phyloP scores from a whole-genome alignment of 2,797 vertebrate species.

The Sciaenops ocellatus region DNA sequence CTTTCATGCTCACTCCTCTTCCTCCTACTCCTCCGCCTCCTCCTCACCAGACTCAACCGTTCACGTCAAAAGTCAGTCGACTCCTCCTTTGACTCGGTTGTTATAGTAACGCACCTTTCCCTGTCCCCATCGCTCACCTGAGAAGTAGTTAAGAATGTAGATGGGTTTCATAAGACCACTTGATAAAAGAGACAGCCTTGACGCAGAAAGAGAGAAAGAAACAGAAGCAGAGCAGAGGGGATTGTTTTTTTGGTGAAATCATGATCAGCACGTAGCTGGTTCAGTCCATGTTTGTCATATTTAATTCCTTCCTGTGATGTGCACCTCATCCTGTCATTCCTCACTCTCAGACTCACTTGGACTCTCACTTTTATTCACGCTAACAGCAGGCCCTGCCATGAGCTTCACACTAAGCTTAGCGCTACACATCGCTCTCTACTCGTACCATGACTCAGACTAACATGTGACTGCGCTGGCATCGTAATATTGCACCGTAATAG shows the following conservation, averaged over 20 bases:
- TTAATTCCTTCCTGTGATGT: constrained; percentile 4
- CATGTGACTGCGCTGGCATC: constrained; percentile 8
- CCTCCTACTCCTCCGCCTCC: constrained; percentile 57
- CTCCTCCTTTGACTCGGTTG: constrained; percentile 72
- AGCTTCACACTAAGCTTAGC: constrained; percentile 26
- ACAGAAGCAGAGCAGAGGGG: constrained; percentile 24
- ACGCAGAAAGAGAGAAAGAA: constrained; percentile 38
- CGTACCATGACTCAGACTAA: constrained; percentile 33
- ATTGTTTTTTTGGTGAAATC: constrained; percentile 30
- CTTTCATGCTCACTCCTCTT: constrained; percentile 58
- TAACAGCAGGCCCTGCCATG: constrained; percentile 43
- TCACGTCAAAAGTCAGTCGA: constrained; percentile 63
- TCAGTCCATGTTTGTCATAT: background rate
- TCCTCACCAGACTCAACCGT: constrained; percentile 49
- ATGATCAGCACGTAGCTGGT: background rate
- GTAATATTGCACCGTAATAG: background rate
- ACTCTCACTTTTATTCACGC: constrained; percentile 37
- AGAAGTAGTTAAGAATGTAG: constrained; percentile 70
- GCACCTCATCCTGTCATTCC: background rate
- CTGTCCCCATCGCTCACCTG: constrained; percentile 64
- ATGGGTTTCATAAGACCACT: constrained; percentile 72
- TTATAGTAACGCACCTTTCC: constrained; percentile 74
- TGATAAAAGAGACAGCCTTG: constrained; percentile 68
- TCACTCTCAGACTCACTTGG: constrained; percentile 27
- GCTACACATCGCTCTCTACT: constrained; percentile 7